Conservation (phyloP, 2,888 invertebrate species). For the Leptodirus hochenwartii region DNA sequence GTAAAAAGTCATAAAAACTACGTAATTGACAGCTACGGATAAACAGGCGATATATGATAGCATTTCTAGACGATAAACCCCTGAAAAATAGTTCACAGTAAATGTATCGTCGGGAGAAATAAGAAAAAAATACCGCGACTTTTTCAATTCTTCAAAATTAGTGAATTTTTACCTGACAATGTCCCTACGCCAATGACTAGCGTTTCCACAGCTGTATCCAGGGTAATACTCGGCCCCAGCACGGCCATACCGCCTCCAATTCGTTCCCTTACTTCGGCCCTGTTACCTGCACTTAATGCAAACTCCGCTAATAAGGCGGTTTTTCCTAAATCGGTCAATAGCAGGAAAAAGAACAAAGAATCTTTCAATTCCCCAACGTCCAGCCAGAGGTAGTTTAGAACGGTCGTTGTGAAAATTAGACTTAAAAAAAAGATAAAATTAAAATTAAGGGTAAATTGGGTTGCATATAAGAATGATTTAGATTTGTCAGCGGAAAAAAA, state of each 20-base stretch:
- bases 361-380: slow-evolving; percentile 80
- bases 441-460: too few species aligned
- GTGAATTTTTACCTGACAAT: too few species aligned
- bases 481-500: too few species aligned
- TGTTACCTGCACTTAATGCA: slow-evolving; percentile 60
- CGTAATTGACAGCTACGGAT: slow-evolving; percentile 77
- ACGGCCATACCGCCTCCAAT: slow-evolving; percentile 76
- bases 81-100: too few species aligned
- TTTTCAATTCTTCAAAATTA: too few species aligned
- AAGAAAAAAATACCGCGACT: too few species aligned
- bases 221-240: slow-evolving; percentile 73
- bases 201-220: slow-evolving; percentile 79
- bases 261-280: slow-evolving; percentile 66
- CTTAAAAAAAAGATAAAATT: slow-evolving; percentile 86
- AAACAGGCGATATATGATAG: slow-evolving; percentile 83
- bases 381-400: slow-evolving; percentile 69
- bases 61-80: slow-evolving; percentile 70
- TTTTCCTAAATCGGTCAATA: slow-evolving; percentile 83
- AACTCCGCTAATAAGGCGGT: slow-evolving; percentile 72
- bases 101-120: too few species aligned
- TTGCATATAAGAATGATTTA: too few species aligned
- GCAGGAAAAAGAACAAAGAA: slow-evolving; percentile 75
- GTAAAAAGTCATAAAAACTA: slow-evolving; percentile 88
- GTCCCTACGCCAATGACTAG: slow-evolving; percentile 84
- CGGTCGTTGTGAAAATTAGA: slow-evolving; percentile 80